A percentile compares a stretch with the other conserved stretches of the same genome.
These are phyloP conservation scores for Zaprionus lachaisei DNA, from an alignment of 1,140 invertebrate species.

Conservation along the genomic window DNA sequence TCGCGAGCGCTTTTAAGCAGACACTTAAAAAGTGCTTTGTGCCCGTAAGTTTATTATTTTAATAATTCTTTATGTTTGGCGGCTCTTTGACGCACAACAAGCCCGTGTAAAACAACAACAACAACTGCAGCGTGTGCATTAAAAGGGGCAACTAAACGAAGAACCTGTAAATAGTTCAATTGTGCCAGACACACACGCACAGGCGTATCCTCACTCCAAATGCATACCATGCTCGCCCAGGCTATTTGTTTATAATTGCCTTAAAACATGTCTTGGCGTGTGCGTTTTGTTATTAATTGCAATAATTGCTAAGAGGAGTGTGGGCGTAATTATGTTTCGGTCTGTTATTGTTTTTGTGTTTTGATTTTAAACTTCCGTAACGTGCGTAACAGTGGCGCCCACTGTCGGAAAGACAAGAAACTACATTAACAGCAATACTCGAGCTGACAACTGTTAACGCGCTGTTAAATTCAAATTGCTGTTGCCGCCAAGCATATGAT, in stretches of 20 bases:
- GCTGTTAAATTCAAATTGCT: slow-evolving; percentile 6
- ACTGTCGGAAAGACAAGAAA: neutral
- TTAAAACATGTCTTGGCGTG: slow-evolving; percentile 30
- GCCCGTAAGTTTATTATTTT: slow-evolving; percentile 69
- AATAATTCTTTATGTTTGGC: slow-evolving; percentile 66
- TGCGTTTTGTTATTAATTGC: slow-evolving; percentile 65
- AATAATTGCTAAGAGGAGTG: slow-evolving; percentile 53
- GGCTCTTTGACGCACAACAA: slow-evolving; percentile 69
- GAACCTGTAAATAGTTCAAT: slow-evolving; percentile 17
- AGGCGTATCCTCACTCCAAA: slow-evolving; percentile 4
- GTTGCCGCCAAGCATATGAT: too few species aligned
- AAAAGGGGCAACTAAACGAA: slow-evolving; percentile 51
- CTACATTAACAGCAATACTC: neutral
- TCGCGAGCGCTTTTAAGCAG: slow-evolving; percentile 44
- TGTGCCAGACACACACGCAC: slow-evolving; percentile 5
- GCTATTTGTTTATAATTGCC: slow-evolving; percentile 65
- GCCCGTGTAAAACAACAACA: slow-evolving; percentile 8
- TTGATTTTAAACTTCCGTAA: neutral
- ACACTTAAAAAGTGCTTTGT: slow-evolving; percentile 72
- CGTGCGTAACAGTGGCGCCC: neutral
- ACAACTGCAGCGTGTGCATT: slow-evolving; percentile 60
- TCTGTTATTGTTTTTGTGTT: slow-evolving; percentile 8
- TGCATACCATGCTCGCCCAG: slow-evolving; percentile 46
- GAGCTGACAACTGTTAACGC: neutral
- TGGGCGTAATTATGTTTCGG: slow-evolving; percentile 42